phyloP scores from a whole-genome alignment of 2,113 vertebrate species.

The Corythornis cristatus region DNA sequence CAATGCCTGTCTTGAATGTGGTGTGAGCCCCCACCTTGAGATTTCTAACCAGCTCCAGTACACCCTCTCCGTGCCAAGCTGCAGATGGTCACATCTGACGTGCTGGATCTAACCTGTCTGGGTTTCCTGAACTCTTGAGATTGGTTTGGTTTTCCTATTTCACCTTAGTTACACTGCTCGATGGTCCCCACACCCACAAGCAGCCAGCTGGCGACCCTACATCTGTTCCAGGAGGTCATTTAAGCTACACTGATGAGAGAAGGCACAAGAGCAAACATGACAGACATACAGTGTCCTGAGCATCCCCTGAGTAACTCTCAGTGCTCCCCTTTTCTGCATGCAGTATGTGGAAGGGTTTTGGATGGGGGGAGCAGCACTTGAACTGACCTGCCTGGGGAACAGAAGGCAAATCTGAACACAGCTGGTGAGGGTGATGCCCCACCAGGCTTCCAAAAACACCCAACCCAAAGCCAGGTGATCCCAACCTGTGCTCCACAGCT shows the following conservation, averaged over 20 bases:
- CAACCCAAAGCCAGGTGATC: not conserved
- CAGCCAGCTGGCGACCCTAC: no score
- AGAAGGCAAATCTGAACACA: not conserved
- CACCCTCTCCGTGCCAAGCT: not conserved
- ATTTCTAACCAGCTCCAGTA: not conserved
- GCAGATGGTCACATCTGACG: not conserved
- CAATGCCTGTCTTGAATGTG: not conserved
- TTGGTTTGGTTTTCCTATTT: not conserved
- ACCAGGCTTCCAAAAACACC: not conserved
- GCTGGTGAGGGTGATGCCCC: not conserved
- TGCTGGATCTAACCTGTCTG: not conserved
- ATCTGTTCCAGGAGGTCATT: fast-evolving
- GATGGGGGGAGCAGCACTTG: not conserved
- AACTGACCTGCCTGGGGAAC: not conserved
- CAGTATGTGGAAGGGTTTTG: not conserved
- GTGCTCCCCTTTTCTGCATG: not conserved
- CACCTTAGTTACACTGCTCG: not conserved
- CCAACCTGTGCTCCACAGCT: not conserved
- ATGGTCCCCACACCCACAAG: fast-evolving
- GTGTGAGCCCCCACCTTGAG: not conserved
- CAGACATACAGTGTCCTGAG: not conserved
- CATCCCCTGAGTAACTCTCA: not conserved
- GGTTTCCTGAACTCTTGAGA: not conserved
- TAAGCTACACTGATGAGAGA: not conserved
- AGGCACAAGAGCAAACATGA: not conserved